phyloP scores from a whole-genome alignment of 1,140 invertebrate genomes.

The Orius laevigatus region DNA sequence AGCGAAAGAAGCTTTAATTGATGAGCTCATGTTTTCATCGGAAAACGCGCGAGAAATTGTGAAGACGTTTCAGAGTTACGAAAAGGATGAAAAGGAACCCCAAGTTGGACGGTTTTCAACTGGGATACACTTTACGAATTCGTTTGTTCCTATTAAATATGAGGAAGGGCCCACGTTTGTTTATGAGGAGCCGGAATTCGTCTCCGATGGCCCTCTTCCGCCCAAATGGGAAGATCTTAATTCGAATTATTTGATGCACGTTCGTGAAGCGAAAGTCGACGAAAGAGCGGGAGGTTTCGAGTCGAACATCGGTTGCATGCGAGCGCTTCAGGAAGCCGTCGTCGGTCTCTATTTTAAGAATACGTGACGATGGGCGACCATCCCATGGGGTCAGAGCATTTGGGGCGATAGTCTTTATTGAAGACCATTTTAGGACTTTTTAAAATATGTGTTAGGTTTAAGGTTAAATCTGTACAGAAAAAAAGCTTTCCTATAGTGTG shows the following conservation, averaged over 20 bases:
- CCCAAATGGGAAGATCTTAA: conserved; percentile 48
- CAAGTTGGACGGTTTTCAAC: conserved; percentile 46
- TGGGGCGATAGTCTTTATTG: conserved; percentile 1
- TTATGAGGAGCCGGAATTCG: conserved; percentile 42
- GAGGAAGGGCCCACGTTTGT: conserved; percentile 58
- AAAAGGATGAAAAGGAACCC: conserved; percentile 21
- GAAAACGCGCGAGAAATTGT: conserved; percentile 76
- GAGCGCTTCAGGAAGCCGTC: conserved; percentile 81
- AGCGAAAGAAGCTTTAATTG: conserved; percentile 78
- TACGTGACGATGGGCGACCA: conserved; percentile 1
- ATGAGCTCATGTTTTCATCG: conserved; percentile 86
- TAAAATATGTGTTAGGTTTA: too few relatives aligned
- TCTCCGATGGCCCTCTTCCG: conserved; percentile 53
- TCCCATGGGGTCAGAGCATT: background rate
- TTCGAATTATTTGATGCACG: conserved; percentile 58
- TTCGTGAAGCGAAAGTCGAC: conserved; percentile 47
- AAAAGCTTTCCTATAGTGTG: too few relatives aligned
- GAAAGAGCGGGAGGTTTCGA: conserved; percentile 82
- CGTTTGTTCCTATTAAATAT: conserved; percentile 39
- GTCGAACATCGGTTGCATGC: conserved; percentile 60
- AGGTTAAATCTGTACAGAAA: too few relatives aligned
- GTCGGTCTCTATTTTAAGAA: conserved; percentile 45
- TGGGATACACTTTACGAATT: conserved; percentile 51
- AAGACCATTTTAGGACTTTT: too few relatives aligned
- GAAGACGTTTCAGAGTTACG: conserved; percentile 47